Percentiles rank a stretch among this genome's conserved stretches.
Conservation (phyloP, 1,140 invertebrate species). For the Sinella curviseta region DNA sequence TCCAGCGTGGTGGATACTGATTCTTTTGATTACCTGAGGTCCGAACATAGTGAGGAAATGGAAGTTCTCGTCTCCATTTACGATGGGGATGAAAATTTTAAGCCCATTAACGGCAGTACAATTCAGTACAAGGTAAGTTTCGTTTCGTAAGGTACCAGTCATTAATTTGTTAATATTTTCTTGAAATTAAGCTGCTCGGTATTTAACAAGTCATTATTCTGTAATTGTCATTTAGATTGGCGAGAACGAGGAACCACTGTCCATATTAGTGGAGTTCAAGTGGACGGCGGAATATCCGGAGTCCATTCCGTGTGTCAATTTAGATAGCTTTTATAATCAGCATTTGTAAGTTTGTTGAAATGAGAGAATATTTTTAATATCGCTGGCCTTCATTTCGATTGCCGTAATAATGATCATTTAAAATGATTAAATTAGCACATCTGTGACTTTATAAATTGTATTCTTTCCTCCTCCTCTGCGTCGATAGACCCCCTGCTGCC, state of each 20-base stretch:
- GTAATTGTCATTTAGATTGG: slow-evolving; percentile 67
- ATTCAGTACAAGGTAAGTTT: slow-evolving; percentile 85
- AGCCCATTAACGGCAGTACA: slow-evolving; percentile 70
- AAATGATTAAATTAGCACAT: too few species aligned
- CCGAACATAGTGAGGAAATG: slow-evolving; percentile 77
- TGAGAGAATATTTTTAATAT: neutral
- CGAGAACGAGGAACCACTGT: slow-evolving; percentile 74
- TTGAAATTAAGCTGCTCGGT: neutral
- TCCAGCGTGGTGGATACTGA: neutral
- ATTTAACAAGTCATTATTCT: neutral
- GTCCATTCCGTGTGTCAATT: slow-evolving; percentile 74
- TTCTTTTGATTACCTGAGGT: neutral
- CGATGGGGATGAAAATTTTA: slow-evolving; percentile 86
- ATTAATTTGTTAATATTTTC: neutral
- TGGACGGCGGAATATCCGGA: slow-evolving; percentile 85
- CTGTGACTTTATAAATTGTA: too few species aligned
- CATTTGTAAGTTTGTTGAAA: slow-evolving; percentile 81
- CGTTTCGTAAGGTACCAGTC: neutral
- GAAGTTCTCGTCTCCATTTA: slow-evolving; percentile 92
- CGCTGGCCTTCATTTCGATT: neutral
- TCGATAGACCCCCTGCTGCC: slow-evolving; percentile 65
- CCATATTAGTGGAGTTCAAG: slow-evolving; percentile 81
- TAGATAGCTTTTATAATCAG: slow-evolving; percentile 92
- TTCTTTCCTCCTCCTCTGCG: too few species aligned
- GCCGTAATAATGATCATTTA: too few species aligned